Percentiles rank a stretch among this genome's conserved stretches.
Conservation (phyloP, 2,888 invertebrate species). For the Tetranychus piercei region DNA sequence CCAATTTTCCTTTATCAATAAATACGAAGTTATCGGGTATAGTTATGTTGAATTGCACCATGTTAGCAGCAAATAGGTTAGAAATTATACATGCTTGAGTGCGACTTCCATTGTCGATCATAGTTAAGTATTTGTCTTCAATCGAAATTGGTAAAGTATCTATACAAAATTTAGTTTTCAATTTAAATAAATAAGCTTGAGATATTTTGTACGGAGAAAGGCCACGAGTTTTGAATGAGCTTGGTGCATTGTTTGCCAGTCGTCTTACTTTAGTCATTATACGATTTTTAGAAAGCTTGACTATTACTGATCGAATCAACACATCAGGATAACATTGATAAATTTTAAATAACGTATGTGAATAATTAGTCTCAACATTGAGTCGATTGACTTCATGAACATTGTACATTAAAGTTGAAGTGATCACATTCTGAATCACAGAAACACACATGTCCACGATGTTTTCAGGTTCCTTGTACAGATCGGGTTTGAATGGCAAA, state of each 20-base stretch:
- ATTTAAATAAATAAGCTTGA: conserved; percentile 16
- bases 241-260: conserved; percentile 31
- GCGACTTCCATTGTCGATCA: conserved; percentile 9
- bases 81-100: conserved; percentile 11
- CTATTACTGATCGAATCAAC: conserved; percentile 43
- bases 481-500: background rate
- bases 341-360: conserved; percentile 35
- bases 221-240: conserved; percentile 9
- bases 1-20: conserved; percentile 6
- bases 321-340: conserved; percentile 52
- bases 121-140: background rate
- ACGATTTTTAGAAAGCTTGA: conserved; percentile 42
- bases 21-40: conserved; percentile 18
- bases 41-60: conserved; percentile 3
- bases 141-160: conserved; percentile 6
- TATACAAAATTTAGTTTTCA: conserved; percentile 17
- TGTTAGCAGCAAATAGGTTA: conserved; percentile 8
- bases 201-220: conserved; percentile 16
- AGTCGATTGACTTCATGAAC: conserved; percentile 33
- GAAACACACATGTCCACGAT: conserved; percentile 39
- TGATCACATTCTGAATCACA: conserved; percentile 41
- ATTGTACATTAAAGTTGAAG: conserved; percentile 23
- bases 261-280: conserved; percentile 40
- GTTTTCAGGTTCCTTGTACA: conserved; percentile 33
- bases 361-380: background rate